Base-by-base conservation (phyloP, 2,888 invertebrate genomes). In the Eueremaeus valkanovi region DNA sequence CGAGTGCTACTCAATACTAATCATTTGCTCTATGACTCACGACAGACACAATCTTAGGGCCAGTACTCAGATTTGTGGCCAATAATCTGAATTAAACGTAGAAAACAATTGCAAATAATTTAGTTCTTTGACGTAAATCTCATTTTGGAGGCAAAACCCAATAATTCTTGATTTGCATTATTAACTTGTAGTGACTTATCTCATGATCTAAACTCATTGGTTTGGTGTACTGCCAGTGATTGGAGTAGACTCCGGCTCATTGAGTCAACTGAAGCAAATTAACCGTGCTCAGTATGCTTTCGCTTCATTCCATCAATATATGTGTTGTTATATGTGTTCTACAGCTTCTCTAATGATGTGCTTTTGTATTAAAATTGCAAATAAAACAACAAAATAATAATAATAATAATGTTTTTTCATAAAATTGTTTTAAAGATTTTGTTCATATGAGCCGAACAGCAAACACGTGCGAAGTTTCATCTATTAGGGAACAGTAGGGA, bases 151-250 rank as follows among this genome's bases (percentile, higher is more conserved):
- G n/a, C n/a, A 55, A 18, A 55, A 2, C 49, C 24, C 55, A 55
- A 55, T 55, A 55, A 55, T 55, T 55, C 55, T 55, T 55, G 55
- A 55, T 55, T 55, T 55, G 55, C 55, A 55, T 55, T 55, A 55
- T 55, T 55, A 55, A 55, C 24, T 21, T 55, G 55, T 2, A 27
- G 55, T 55, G 55, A n/a, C 55, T 55, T 55, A 55, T 55, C 55
- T 55, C 11, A 8, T 24, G 24, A 55, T 55, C 55, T 55, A 55
- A 55, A 27, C 21, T 24, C 55, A 55, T 24, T 55, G 24, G 24
- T 55, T 27, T 55, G 55, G 21, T 27, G 55, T 2, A 5, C 21
- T 21, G 21, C 21, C 18, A 55, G 55, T 27, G 24, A 55, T 55
- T 11, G 24, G 24, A 55, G 27, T 24, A 49, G 49, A 21, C 24